Percentiles rank a stretch among this genome's conserved stretches.
Conservation (phyloP, 2,113 vertebrate genomes). For the Chunga burmeisteri region DNA sequence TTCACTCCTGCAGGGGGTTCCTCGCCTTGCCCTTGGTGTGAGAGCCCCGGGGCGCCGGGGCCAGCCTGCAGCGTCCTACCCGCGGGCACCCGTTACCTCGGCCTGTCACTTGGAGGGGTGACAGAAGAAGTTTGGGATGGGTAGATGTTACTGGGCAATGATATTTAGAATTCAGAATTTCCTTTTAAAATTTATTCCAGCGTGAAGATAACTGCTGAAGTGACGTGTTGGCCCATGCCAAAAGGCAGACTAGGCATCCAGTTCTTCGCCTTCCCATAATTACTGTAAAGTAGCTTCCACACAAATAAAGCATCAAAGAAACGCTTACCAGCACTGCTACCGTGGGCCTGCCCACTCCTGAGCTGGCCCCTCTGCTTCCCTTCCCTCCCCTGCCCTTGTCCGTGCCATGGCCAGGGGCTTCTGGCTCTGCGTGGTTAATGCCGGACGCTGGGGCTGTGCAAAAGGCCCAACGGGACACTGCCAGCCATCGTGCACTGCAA, state of each 20-base stretch:
- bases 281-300: neutral
- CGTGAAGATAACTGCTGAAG: neutral
- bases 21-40: too few species aligned
- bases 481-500: accelerated
- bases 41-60: neutral
- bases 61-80: neutral
- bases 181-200: neutral
- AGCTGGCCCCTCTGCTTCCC: neutral
- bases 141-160: neutral
- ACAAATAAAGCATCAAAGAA: neutral
- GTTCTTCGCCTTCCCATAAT: accelerated
- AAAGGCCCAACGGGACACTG: neutral
- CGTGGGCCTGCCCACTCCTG: accelerated
- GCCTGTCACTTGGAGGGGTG: accelerated
- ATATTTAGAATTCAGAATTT: neutral
- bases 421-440: neutral
- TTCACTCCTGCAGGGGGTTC: accelerated
- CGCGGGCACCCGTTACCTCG: accelerated
- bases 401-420: accelerated
- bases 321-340: accelerated
- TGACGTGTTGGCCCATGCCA: accelerated
- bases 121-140: accelerated
- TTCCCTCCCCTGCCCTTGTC: neutral
- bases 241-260: neutral
- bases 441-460: neutral